These are phyloP conservation scores for Grantiella picta DNA, from an alignment of 2,113 vertebrate species.

Conservation along the genomic window DNA sequence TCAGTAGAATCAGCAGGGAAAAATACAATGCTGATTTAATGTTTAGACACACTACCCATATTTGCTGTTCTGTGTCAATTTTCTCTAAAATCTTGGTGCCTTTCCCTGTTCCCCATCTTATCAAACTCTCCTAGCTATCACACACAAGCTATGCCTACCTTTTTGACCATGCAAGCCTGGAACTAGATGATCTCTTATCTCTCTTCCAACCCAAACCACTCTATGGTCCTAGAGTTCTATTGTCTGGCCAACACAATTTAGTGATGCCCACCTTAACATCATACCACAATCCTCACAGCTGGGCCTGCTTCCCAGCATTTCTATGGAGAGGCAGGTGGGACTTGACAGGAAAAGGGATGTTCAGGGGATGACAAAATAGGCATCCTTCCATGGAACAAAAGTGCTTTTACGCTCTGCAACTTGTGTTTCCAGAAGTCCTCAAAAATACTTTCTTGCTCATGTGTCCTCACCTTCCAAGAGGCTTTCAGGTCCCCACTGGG, in stretches of 20 bases:
- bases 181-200: neutral
- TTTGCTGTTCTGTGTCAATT: neutral
- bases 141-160: neutral
- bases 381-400: neutral
- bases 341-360: neutral
- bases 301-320: neutral
- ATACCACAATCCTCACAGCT: fast-evolving
- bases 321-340: neutral
- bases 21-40: neutral
- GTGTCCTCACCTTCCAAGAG: neutral
- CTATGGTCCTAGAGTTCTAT: neutral
- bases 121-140: neutral
- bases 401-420: neutral
- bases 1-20: neutral
- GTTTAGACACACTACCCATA: neutral
- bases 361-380: neutral
- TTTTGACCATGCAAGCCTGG: neutral
- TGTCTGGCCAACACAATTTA: neutral
- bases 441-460: neutral
- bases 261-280: fast-evolving
- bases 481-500: fast-evolving
- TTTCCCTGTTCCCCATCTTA: neutral
- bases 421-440: neutral
- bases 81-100: neutral
- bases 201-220: neutral